A percentile compares a stretch with the other conserved stretches of the same genome.
Conservation (phyloP, 2,888 invertebrate genomes). For the Cosmia pyralina region DNA sequence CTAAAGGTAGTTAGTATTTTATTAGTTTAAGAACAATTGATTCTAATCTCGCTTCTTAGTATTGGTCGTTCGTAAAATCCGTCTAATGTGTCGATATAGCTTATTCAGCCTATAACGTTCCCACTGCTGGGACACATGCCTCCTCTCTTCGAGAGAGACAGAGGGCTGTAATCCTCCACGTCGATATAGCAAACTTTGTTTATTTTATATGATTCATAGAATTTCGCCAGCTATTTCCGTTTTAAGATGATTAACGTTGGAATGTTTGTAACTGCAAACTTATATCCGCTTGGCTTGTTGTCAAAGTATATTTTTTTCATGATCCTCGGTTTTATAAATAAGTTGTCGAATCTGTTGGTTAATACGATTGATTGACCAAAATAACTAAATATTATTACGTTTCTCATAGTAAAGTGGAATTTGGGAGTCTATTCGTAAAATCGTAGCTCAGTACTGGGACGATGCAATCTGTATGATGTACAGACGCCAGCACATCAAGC, state of each 20-base stretch:
- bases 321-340: background rate
- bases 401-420: background rate
- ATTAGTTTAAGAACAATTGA: background rate
- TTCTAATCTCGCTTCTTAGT: background rate
- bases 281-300: constrained; percentile 6
- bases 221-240: background rate
- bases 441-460: no score
- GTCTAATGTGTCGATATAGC: no score
- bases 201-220: constrained; percentile 15
- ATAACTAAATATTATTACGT: background rate
- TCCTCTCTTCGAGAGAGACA: no score
- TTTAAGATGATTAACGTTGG: constrained; percentile 30
- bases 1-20: background rate
- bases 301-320: background rate
- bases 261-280: background rate
- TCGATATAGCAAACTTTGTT: no score
- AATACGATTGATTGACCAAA: background rate
- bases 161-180: no score
- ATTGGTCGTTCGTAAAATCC: no score
- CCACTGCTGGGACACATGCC: no score
- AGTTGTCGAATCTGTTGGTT: no score
- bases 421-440: background rate
- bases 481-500: no score
- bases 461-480: no score
- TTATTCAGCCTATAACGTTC: no score